phyloP scores from a whole-genome alignment of 2,113 vertebrate species.

The Spizaetus ornatus region DNA sequence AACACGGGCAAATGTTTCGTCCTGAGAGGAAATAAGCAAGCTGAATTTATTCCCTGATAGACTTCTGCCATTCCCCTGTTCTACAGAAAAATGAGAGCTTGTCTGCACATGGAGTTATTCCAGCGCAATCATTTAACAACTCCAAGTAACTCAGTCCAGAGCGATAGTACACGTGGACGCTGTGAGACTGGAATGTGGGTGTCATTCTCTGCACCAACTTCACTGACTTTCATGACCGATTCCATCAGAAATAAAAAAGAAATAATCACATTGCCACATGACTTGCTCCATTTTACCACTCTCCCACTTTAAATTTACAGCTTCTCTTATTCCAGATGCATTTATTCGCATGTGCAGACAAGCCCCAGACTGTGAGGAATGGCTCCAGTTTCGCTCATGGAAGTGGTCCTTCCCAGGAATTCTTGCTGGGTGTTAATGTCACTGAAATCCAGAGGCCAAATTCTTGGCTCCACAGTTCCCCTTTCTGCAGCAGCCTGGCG shows the following conservation, averaged over 20 bases:
- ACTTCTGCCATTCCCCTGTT: not conserved
- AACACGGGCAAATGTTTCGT: not conserved
- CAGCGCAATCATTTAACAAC: not conserved
- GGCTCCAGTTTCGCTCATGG: not conserved
- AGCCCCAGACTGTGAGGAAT: not conserved
- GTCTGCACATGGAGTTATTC: not conserved
- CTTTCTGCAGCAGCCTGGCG: slow-evolving; percentile 5
- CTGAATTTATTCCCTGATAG: not conserved
- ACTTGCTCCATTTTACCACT: not conserved
- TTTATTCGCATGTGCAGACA: slow-evolving; percentile 1
- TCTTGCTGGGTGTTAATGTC: slow-evolving; percentile 57
- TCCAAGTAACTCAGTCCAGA: not conserved
- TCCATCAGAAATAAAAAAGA: not conserved
- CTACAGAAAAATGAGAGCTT: not conserved
- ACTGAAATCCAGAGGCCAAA: slow-evolving; percentile 26
- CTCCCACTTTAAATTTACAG: not conserved
- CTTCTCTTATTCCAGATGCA: not conserved
- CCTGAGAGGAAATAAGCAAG: not conserved
- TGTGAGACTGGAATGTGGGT: not conserved
- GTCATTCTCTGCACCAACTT: not conserved
- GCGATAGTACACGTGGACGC: not conserved
- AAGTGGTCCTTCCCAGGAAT: slow-evolving; percentile 46
- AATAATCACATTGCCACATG: not conserved
- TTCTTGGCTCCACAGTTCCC: not conserved
- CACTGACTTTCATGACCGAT: not conserved